Evolutionary conservation across 2,888 invertebrate genomes (phyloP).

Genomic region (Schizaphis graminum): DNA sequence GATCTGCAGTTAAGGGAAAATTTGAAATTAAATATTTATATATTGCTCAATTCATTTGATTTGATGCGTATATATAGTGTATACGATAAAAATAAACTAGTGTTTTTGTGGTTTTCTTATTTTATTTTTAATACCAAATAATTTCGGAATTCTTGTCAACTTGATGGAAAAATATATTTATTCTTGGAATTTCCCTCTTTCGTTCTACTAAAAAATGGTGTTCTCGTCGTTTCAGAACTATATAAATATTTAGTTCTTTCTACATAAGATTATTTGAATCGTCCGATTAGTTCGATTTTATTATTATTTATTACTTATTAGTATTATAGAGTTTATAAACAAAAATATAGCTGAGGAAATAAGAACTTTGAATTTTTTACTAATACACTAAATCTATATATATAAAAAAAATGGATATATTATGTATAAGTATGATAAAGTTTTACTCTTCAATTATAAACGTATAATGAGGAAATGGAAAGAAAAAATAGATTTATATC

Average conservation of each 20-base stretch:
- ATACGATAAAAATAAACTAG: not conserved
- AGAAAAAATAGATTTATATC: not conserved
- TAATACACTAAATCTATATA: not conserved
- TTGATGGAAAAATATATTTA: constrained; percentile 4
- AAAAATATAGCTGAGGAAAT: not conserved
- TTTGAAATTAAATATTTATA: not conserved
- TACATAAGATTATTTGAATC: not conserved
- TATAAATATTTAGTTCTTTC: not conserved
- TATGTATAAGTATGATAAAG: not conserved
- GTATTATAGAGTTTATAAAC: not conserved
- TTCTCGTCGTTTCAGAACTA: not conserved
- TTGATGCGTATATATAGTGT: not conserved
- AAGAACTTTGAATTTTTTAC: not conserved
- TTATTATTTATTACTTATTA: not conserved
- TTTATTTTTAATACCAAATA: not conserved
- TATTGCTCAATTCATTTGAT: not conserved
- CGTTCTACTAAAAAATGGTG: not conserved
- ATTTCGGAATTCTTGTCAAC: not conserved
- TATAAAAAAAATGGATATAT: not conserved
- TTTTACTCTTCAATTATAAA: not conserved
- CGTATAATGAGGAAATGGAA: not conserved
- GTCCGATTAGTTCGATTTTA: not conserved
- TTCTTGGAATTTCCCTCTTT: not conserved
- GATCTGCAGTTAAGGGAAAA: not conserved
- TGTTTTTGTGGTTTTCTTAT: not conserved